Evolutionary conservation across 2,113 vertebrate genomes (phyloP).

Genomic region (Triplophysa rosa): DNA sequence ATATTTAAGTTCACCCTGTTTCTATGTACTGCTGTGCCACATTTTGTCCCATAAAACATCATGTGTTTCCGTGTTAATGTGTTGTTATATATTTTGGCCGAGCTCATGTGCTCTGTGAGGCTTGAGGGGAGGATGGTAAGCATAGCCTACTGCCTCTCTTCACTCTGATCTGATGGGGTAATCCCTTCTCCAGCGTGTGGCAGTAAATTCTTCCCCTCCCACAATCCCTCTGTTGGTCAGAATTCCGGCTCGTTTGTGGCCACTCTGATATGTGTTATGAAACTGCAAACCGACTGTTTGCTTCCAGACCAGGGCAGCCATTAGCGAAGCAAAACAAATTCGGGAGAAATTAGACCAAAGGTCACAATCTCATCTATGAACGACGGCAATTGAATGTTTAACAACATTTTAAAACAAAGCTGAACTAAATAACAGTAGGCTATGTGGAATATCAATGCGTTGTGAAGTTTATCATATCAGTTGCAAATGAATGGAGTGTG

Average conservation of each 20-base stretch:
- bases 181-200: constrained; percentile 39
- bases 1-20: constrained; percentile 10
- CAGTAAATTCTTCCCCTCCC: constrained; percentile 54
- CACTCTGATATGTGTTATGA: constrained; percentile 57
- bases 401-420: background rate
- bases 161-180: constrained; percentile 34
- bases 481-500: too few relatives aligned
- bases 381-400: background rate
- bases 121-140: constrained; percentile 20
- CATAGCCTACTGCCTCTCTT: constrained; percentile 3
- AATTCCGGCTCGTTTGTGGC: constrained; percentile 55
- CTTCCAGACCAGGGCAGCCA: constrained; percentile 35
- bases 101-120: constrained; percentile 22
- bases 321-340: constrained; percentile 31
- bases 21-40: constrained; percentile 9
- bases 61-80: constrained; percentile 23
- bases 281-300: constrained; percentile 54
- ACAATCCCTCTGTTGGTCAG: constrained; percentile 62
- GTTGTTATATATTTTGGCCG: constrained; percentile 32
- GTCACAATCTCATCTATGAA: background rate
- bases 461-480: too few relatives aligned
- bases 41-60: constrained; percentile 12
- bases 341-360: constrained; percentile 22
- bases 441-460: too few relatives aligned
- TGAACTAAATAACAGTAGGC: background rate